phyloP scores from a whole-genome alignment of 2,888 invertebrate species.

The Odontocerum albicorne region DNA sequence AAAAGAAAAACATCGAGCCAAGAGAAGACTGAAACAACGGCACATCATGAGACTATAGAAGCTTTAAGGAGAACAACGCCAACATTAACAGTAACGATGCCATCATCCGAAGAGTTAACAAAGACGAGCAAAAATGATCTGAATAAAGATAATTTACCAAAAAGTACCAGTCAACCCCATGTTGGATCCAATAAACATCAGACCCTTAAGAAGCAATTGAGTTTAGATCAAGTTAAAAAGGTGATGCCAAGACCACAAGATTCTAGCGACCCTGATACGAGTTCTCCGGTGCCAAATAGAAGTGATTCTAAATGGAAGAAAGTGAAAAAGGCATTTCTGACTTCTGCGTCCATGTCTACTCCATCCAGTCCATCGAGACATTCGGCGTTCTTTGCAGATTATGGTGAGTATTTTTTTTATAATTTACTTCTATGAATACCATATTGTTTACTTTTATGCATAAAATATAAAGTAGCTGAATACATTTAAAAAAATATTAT shows the following conservation, averaged over 20 bases:
- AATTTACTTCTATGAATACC: too few relatives aligned
- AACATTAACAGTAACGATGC: constrained; percentile 61
- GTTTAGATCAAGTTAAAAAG: constrained; percentile 43
- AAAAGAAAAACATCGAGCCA: constrained; percentile 29
- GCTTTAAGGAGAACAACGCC: constrained; percentile 43
- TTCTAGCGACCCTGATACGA: constrained; percentile 45
- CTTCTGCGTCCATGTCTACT: constrained; percentile 61
- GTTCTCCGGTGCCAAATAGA: constrained; percentile 54
- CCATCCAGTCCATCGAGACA: constrained; percentile 70
- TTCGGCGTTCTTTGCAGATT: constrained; percentile 67
- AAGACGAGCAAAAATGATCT: constrained; percentile 36
- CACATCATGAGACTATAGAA: constrained; percentile 38
- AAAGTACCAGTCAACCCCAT: constrained; percentile 12
- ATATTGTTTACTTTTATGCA: too few relatives aligned
- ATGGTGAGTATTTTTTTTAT: constrained; percentile 58
- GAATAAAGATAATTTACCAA: constrained; percentile 1
- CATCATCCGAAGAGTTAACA: constrained; percentile 62
- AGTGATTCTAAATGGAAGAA: constrained; percentile 72
- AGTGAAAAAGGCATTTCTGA: constrained; percentile 72
- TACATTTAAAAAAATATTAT: too few relatives aligned
- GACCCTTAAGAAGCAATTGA: constrained; percentile 52
- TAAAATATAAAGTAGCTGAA: too few relatives aligned
- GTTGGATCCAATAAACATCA: neutral
- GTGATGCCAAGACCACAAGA: constrained; percentile 36
- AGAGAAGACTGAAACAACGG: constrained; percentile 38